Conservation (phyloP, 35 echinoderm and acorn worm genomes). For the Apostichopus japonicus region DNA sequence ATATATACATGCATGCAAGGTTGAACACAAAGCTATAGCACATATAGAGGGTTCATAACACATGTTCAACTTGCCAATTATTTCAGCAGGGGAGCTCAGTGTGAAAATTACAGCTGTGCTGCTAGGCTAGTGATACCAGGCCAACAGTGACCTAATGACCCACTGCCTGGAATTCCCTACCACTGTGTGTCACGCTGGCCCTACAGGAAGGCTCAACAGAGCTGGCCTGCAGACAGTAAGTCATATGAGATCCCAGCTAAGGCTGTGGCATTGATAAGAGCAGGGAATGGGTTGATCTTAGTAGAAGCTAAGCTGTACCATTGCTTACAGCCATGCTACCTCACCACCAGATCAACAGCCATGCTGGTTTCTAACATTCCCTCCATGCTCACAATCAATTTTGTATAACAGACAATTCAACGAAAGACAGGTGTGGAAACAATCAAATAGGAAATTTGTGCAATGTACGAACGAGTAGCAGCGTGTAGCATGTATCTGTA, state of each 20-base stretch:
- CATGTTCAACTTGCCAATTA: constrained; percentile 41
- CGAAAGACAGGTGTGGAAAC: background rate
- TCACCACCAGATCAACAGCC: background rate
- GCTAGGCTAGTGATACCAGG: background rate
- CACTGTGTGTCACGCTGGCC: constrained; percentile 29
- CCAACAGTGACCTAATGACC: constrained; percentile 43
- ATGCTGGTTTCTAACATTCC: background rate
- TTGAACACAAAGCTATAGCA: background rate
- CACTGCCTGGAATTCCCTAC: constrained; percentile 41
- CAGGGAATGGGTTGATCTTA: background rate
- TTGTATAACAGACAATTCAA: background rate
- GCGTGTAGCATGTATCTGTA: background rate
- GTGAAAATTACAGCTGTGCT: constrained; percentile 46
- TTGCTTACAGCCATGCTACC: background rate
- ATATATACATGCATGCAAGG: background rate
- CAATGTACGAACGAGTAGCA: background rate
- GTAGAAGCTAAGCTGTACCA: background rate
- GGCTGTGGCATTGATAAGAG: background rate
- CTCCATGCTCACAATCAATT: constrained; percentile 17
- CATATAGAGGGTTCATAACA: background rate
- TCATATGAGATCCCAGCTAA: background rate
- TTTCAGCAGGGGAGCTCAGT: constrained; percentile 43
- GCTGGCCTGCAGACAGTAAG: background rate
- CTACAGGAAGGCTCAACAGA: background rate
- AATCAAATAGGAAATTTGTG: background rate